Evolutionary conservation across 2,888 invertebrate species (phyloP).

Genomic region (Heliconius erato): DNA sequence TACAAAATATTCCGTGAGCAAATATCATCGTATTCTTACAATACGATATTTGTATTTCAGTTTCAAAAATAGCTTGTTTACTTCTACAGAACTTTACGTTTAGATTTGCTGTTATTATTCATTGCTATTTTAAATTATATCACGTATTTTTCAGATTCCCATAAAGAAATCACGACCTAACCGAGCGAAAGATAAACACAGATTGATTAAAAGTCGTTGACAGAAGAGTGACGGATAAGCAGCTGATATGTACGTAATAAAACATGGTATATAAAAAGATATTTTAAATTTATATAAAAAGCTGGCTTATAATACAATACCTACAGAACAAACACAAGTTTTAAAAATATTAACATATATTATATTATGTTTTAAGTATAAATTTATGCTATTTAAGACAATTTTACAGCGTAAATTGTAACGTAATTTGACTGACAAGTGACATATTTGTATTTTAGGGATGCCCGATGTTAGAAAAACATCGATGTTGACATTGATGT

Average conservation of each 20-base stretch:
- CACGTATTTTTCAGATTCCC: slow-evolving; percentile 30
- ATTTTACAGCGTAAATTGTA: background rate
- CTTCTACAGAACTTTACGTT: slow-evolving; percentile 43
- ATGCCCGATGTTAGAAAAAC: no score
- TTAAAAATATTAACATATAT: background rate
- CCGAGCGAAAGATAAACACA: slow-evolving; percentile 45
- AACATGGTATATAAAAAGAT: background rate
- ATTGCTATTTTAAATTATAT: slow-evolving; percentile 41
- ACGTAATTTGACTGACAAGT: background rate
- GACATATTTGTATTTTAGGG: slow-evolving; percentile 4
- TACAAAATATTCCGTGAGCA: slow-evolving; percentile 74
- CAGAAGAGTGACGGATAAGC: slow-evolving; percentile 44
- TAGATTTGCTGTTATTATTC: slow-evolving; percentile 44
- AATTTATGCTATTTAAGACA: background rate
- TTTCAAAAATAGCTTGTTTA: slow-evolving; percentile 42
- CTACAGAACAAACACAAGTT: no score
- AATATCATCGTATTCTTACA: slow-evolving; percentile 68
- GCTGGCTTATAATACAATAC: background rate
- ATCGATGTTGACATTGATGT: no score
- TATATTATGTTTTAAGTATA: background rate
- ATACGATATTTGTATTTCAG: slow-evolving; percentile 48
- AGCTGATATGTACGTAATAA: slow-evolving; percentile 38
- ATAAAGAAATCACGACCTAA: slow-evolving; percentile 39
- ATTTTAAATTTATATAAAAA: background rate
- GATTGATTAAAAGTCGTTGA: slow-evolving; percentile 50